Percentiles rank a stretch among this genome's conserved stretches.
These are phyloP conservation scores for Typhlichthys eigenmanni DNA, from an alignment of 2,797 vertebrate genomes.

Conservation along the genomic window DNA sequence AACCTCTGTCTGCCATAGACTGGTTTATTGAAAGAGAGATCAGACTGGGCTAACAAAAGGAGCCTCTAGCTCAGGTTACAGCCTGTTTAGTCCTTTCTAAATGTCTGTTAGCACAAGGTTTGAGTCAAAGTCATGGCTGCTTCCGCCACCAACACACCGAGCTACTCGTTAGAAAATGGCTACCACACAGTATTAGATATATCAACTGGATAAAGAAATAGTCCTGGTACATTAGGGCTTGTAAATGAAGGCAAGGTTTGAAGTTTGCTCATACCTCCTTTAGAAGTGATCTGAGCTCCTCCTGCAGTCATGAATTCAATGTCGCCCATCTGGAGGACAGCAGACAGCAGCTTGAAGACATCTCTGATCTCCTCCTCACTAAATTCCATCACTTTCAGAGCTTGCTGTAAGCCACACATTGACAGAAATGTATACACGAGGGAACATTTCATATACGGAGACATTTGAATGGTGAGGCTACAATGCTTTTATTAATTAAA, in stretches of 20 bases:
- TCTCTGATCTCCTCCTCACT: slow-evolving; percentile 87
- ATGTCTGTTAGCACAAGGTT: slow-evolving; percentile 48
- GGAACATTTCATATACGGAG: background rate
- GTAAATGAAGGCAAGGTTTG: background rate
- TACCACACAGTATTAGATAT: too few relatives aligned
- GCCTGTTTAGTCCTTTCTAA: slow-evolving; percentile 54
- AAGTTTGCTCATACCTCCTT: slow-evolving; percentile 76
- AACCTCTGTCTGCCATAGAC: slow-evolving; percentile 43
- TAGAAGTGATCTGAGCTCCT: slow-evolving; percentile 88
- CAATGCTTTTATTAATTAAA: background rate
- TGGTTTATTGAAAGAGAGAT: slow-evolving; percentile 65
- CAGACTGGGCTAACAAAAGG: slow-evolving; percentile 61
- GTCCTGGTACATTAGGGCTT: background rate
- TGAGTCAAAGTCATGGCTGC: slow-evolving; percentile 47
- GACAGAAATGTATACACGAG: background rate
- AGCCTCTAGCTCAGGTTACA: slow-evolving; percentile 68
- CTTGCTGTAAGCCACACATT: slow-evolving; percentile 71
- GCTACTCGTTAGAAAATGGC: too few relatives aligned
- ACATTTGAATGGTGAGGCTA: background rate
- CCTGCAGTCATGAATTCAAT: slow-evolving; percentile 93
- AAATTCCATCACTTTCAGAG: slow-evolving; percentile 89
- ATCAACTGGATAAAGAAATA: background rate
- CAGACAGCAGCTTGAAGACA: slow-evolving; percentile 88
- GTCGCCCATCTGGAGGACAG: slow-evolving; percentile 88
- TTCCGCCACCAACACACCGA: too few relatives aligned